These are phyloP conservation scores for Lindbergichthys nudifrons DNA, from an alignment of 2,797 vertebrate species.

Conservation along the genomic window DNA sequence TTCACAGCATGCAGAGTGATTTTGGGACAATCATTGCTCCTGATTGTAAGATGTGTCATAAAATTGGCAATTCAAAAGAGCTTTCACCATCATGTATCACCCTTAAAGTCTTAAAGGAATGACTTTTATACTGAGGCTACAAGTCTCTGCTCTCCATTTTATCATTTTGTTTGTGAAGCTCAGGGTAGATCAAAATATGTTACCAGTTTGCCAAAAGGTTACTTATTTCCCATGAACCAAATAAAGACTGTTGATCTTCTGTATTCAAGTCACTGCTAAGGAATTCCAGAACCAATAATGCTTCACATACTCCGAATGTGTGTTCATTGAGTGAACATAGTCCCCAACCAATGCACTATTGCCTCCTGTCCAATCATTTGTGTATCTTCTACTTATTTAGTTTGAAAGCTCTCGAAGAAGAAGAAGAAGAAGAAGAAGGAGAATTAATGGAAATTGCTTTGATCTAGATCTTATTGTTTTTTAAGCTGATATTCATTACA, in stretches of 20 bases:
- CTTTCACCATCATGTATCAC: background rate
- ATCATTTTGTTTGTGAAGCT: background rate
- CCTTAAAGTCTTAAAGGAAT: background rate
- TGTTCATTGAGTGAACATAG: background rate
- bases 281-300: background rate
- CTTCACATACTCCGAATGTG: background rate
- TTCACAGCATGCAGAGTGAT: conserved; percentile 13
- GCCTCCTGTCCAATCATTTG: background rate
- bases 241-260: background rate
- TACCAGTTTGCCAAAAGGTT: background rate
- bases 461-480: no score
- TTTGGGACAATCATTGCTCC: background rate
- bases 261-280: background rate
- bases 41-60: background rate
- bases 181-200: background rate
- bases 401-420: background rate
- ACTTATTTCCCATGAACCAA: background rate
- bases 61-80: background rate
- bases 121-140: background rate
- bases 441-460: background rate
- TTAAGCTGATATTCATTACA: no score
- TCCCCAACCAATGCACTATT: background rate
- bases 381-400: background rate
- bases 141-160: background rate
- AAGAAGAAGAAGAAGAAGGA: no score